Evolutionary conservation across 2,797 vertebrate species (phyloP), one percentile per base, ranked within the genome.

Genomic region (Platalea minor): DNA sequence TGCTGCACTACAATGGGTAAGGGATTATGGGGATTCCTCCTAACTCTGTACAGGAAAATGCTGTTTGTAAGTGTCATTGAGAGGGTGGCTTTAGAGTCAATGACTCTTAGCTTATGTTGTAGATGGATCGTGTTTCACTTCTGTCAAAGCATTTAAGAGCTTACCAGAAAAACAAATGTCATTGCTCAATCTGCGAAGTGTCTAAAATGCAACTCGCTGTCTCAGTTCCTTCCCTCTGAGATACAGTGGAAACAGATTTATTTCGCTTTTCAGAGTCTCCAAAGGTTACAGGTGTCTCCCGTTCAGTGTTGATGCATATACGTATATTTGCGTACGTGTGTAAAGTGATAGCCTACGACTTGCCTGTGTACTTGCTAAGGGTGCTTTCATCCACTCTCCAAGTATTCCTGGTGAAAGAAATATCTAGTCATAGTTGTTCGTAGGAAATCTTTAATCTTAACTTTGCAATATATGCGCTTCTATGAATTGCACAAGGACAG

Each of bases 161-260:
- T 93, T 93, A 97, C 80, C 86, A 97, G 92, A 93, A 97, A 97
- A 96, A 92, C 91, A 93, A 90, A 91, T 80, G 90, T 81, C 80
- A 35, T 79, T 82, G 84, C 78, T 85, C 95, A 96, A 96, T 89
- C 93, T 93, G 70, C 43, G 37, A 95, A 94, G 90, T 91, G 93
- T 63, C 89, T 92, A 10, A 5, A 86, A 77, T 70, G 85, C 70
- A 89, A 91, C 93, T 86, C 81, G 65, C 50, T 86, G 51, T 83
- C 81, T 95, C 82, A 14, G 82, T 96, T 95, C 83, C 88, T 97
- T 91, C 91, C 85, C 73, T 84, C 59, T 9, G 28, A 93, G 83
- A 91, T 20, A 39, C 37, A 29, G 50, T 29, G 78, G 88, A 65
- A 95, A 88, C 29, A 64, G 24, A 94, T 82, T 90, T 72, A 45